Conservation (phyloP, 92 coral and sea anemone species). For the Diadumene lineata region DNA sequence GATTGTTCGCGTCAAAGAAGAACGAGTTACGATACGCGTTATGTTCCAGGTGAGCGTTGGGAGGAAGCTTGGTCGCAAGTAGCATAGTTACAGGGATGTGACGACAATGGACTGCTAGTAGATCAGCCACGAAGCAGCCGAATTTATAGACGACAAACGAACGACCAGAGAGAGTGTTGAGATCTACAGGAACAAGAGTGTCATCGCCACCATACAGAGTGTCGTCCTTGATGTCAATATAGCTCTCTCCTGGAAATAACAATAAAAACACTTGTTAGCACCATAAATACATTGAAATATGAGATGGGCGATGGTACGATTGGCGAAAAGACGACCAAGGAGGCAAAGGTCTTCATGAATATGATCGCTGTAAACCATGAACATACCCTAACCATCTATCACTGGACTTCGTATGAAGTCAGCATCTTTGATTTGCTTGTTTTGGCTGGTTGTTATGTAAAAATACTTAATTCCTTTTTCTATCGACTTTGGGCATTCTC, state of each 20-base stretch:
- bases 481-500: no score
- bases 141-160: constrained; percentile 95
- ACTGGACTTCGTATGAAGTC: no score
- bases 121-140: constrained; percentile 92
- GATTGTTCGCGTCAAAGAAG: constrained; percentile 94
- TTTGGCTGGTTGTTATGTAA: no score
- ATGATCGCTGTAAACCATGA: no score
- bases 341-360: no score
- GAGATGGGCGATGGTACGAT: background rate
- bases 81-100: constrained; percentile 93
- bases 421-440: no score
- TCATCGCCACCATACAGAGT: constrained; percentile 93
- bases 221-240: constrained; percentile 98
- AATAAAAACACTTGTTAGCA: no score
- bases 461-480: no score
- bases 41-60: constrained; percentile 81
- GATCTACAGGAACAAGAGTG: constrained; percentile 91
- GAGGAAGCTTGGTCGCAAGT: constrained; percentile 94
- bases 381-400: no score
- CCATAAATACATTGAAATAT: background rate
- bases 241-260: constrained; percentile 79
- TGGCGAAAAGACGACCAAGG: no score
- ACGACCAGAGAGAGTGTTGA: constrained; percentile 85
- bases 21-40: constrained; percentile 98
- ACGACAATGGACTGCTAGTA: constrained; percentile 91